A percentile compares a stretch with the other conserved stretches of the same genome.
phyloP scores from a whole-genome alignment of 2,797 vertebrate genomes.

The Rhabdomys pumilio region DNA sequence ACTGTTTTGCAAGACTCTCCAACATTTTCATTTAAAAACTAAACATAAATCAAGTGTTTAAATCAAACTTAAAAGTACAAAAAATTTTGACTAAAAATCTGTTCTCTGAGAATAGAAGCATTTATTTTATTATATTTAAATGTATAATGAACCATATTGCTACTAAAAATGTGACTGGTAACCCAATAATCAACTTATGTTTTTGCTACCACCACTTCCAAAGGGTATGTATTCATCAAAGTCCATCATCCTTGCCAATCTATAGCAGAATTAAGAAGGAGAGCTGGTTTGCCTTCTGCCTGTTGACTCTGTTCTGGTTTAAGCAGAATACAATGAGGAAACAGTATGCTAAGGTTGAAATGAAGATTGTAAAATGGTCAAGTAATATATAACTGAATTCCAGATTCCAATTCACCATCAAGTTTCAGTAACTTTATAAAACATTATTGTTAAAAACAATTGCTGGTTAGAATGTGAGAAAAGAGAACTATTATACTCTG shows the following conservation, averaged over 20 bases:
- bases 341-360: not conserved
- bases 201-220: constrained; percentile 19
- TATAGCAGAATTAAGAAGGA: constrained; percentile 35
- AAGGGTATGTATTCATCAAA: constrained; percentile 50
- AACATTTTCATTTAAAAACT: not conserved
- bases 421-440: not conserved
- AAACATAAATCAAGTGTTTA: no score
- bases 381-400: not conserved
- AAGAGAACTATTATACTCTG: not conserved
- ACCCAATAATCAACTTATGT: constrained; percentile 15
- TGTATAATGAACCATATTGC: not conserved
- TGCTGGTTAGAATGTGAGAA: not conserved
- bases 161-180: constrained; percentile 35
- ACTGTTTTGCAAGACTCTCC: no score
- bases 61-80: not conserved
- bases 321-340: constrained; percentile 22
- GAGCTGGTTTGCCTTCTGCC: constrained; percentile 76
- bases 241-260: constrained; percentile 33
- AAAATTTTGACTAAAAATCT: not conserved
- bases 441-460: not conserved
- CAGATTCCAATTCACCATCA: not conserved
- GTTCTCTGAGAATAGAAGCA: not conserved
- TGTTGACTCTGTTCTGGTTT: constrained; percentile 29
- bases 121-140: constrained; percentile 35
- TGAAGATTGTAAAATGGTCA: not conserved